Percentiles rank a stretch among this genome's conserved stretches.
Conservation (phyloP, 2,797 vertebrate genomes). For the Pangasius larnaudii region DNA sequence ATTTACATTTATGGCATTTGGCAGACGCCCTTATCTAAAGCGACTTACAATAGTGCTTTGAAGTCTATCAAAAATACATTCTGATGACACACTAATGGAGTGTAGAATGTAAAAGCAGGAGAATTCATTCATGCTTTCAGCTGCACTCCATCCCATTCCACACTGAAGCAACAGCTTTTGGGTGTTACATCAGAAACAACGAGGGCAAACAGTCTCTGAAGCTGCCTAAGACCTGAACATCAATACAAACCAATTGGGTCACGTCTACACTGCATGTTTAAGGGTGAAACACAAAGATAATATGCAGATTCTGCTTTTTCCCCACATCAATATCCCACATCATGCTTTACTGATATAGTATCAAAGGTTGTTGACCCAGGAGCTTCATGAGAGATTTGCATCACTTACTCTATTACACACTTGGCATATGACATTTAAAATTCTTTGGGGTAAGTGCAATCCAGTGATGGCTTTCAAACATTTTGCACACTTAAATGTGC, state of each 20-base stretch:
- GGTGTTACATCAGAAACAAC: constrained; percentile 70
- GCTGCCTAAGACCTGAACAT: constrained; percentile 20
- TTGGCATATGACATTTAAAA: background rate
- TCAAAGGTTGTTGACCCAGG: constrained; percentile 10
- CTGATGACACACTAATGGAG: background rate
- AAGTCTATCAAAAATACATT: no score
- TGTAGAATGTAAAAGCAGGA: constrained; percentile 44
- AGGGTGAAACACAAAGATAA: constrained; percentile 2
- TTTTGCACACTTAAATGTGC: constrained; percentile 14
- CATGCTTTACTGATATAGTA: background rate
- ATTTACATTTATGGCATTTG: no score
- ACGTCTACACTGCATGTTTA: background rate
- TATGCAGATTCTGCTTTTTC: background rate
- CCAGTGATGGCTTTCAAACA: background rate
- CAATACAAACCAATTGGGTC: constrained; percentile 24
- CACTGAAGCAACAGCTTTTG: constrained; percentile 62
- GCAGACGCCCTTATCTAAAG: no score
- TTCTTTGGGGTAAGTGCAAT: background rate
- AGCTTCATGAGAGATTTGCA: background rate
- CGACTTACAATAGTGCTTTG: no score
- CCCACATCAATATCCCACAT: background rate
- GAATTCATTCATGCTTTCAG: constrained; percentile 45
- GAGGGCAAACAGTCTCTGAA: constrained; percentile 41
- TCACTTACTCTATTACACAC: background rate
- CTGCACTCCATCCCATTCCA: constrained; percentile 39